Base-by-base conservation (phyloP, 2,888 invertebrate species). In the Caenorhabditis angaria region DNA sequence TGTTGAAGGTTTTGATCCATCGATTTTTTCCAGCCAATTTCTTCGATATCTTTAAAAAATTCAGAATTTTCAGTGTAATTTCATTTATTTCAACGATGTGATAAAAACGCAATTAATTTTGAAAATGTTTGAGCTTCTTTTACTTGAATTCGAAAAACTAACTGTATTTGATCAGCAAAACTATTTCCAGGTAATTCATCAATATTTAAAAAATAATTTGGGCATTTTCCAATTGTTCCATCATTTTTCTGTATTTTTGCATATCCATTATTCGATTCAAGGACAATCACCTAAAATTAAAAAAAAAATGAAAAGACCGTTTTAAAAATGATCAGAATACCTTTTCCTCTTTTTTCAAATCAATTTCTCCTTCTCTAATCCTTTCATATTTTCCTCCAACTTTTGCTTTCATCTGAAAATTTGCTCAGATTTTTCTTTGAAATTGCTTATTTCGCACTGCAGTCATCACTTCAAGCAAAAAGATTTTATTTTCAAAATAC, bases 111-210 rank as follows among this genome's bases (percentile, higher is more conserved):
- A 12, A 8, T 8, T 5, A 48, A 35, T 10, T 35, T 14, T 10
- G 14, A 35, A 10, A 6, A 14, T 10, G 6, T 35, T 35, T 35
- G 8, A 14, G 35, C 35, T 35, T 35, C 14, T 35, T 35, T 35
- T 35, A 35, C 6, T 10, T 10, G 6, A 32, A 5, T 32, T 32
- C 14, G 14, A 18, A 27, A n/a, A 27, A 10, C 29, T 61, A 61
- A 78, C 76, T 73, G 63, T 47, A 78, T 78, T 53, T 78, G 78
- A 28, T 78, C 70, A 4, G 72, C 78, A 24, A 78, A 66, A 1
- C 65, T 73, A 6, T 68, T 50, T 14, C 78, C 78, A 0, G 76
- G 73, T n/a, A 78, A 55, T 28, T 76, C 69, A 41, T 65, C 54
- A 35, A 73, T 65, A 28, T 55, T 61, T 10, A 78, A 62, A 41